Evolutionary conservation across 2,113 vertebrate species (phyloP).

Genomic region (Triplophysa siluroides): DNA sequence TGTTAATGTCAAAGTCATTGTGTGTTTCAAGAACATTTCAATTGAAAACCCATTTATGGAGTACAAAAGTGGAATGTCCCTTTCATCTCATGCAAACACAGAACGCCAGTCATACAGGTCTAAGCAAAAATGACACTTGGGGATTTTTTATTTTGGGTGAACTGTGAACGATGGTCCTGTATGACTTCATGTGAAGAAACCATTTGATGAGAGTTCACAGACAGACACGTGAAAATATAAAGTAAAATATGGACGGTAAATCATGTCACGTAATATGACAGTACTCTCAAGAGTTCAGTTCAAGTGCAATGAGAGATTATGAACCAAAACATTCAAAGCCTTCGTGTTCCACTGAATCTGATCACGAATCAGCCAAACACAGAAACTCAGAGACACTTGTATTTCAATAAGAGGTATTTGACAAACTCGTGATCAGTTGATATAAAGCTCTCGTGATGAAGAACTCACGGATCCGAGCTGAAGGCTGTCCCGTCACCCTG

Average conservation of each 20-base stretch:
- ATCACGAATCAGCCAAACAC: not conserved
- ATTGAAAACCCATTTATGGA: too few relatives aligned
- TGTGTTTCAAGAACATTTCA: not conserved
- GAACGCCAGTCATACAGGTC: too few relatives aligned
- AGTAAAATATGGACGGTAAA: not conserved
- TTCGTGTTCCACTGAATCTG: not conserved
- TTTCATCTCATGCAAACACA: too few relatives aligned
- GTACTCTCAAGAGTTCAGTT: not conserved
- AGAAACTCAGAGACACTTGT: conserved; percentile 10
- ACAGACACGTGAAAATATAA: conserved; percentile 25
- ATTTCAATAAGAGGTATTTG: conserved; percentile 36
- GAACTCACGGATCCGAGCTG: conserved; percentile 20
- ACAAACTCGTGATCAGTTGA: conserved; percentile 13
- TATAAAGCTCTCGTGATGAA: not conserved
- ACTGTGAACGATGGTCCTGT: too few relatives aligned
- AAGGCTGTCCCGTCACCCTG: conserved; percentile 16
- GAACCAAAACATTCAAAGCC: not conserved
- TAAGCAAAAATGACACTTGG: too few relatives aligned
- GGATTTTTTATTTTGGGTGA: too few relatives aligned
- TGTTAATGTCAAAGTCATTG: not conserved
- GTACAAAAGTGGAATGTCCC: not conserved
- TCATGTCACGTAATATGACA: not conserved
- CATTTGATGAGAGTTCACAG: too few relatives aligned
- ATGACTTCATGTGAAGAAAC: too few relatives aligned
- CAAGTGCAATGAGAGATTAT: conserved; percentile 11